Percentiles rank a stretch among this genome's conserved stretches.
Conservation (phyloP, 2,113 vertebrate genomes). For the Felis catus region DNA sequence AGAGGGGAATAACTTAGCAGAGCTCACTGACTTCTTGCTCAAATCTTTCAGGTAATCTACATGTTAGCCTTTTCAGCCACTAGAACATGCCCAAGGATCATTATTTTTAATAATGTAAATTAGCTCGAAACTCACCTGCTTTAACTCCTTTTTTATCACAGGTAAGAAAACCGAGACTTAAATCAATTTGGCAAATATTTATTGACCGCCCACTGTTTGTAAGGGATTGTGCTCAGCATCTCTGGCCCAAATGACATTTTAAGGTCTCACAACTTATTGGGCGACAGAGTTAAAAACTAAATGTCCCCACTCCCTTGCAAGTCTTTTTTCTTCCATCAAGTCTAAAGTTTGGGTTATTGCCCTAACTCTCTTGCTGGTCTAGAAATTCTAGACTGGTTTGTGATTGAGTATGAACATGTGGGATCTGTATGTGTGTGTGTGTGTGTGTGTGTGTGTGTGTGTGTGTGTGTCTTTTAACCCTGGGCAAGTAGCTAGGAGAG, state of each 20-base stretch:
- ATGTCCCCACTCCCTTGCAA: background rate
- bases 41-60: background rate
- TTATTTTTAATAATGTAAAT: slow-evolving; percentile 18
- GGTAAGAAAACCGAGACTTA: background rate
- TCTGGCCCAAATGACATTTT: background rate
- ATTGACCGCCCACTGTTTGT: background rate
- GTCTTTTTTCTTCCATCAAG: background rate
- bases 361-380: background rate
- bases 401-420: background rate
- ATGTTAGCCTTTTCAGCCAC: background rate
- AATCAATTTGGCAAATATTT: slow-evolving; percentile 30
- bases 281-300: background rate
- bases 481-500: background rate
- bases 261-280: background rate
- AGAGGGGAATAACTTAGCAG: background rate
- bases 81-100: background rate
- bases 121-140: background rate
- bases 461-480: background rate
- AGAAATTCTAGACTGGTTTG: background rate
- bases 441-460: background rate
- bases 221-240: background rate
- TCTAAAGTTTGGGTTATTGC: background rate
- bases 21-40: background rate
- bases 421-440: background rate
- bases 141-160: slow-evolving; percentile 8